Evolutionary conservation across 2,797 vertebrate genomes (phyloP).

Genomic region (Ctenosaura bakeri): DNA sequence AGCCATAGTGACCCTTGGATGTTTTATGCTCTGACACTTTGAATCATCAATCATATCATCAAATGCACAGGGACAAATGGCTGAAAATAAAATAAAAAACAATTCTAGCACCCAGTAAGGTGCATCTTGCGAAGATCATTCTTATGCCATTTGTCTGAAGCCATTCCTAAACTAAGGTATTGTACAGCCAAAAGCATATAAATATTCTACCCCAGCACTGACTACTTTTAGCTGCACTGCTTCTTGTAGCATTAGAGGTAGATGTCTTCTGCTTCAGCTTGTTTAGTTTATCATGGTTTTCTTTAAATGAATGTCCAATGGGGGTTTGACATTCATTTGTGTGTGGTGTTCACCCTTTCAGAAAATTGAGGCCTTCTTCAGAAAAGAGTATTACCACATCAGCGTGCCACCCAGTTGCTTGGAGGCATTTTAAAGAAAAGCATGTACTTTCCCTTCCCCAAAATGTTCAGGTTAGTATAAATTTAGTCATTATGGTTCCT

Average conservation of each 20-base stretch:
- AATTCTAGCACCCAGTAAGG: conserved; percentile 27
- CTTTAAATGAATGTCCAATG: conserved; percentile 17
- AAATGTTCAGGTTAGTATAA: conserved; percentile 25
- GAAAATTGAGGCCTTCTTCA: conserved; percentile 56
- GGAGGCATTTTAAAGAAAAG: conserved; percentile 63
- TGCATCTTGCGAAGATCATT: conserved; percentile 2
- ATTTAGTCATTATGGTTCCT: background rate
- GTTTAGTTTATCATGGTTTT: conserved; percentile 31
- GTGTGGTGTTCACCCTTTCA: conserved; percentile 38
- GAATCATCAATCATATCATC: background rate
- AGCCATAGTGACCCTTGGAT: background rate
- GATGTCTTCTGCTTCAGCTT: conserved; percentile 51
- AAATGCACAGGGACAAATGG: conserved; percentile 26
- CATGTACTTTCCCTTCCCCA: background rate
- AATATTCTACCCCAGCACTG: background rate
- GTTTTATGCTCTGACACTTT: conserved; percentile 21
- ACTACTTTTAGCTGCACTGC: conserved; percentile 19
- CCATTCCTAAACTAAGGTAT: conserved; percentile 52
- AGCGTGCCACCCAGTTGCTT: conserved; percentile 47
- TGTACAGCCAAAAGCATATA: conserved; percentile 10
- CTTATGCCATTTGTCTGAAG: conserved; percentile 23
- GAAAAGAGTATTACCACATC: conserved; percentile 51
- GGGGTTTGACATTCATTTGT: conserved; percentile 28
- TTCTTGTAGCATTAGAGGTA: conserved; percentile 43
- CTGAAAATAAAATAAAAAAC: background rate